Percentiles rank a stretch among this genome's conserved stretches.
Conservation (phyloP, 53 echinoderm and acorn worm genomes). For the Arbacia lixula region DNA sequence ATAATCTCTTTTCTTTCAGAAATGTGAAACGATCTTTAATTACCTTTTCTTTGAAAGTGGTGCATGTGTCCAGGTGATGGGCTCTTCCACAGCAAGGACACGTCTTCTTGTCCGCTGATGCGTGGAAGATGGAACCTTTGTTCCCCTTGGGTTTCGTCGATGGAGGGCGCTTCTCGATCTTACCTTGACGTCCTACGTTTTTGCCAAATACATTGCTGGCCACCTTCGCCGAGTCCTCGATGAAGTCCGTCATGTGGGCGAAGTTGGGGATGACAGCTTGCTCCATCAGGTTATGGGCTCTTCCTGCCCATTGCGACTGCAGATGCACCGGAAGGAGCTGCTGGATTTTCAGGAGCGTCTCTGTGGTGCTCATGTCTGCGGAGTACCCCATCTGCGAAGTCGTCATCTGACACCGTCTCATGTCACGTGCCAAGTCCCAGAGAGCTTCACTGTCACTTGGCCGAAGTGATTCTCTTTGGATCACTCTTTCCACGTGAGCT, state of each 20-base stretch:
- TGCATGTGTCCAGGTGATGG: constrained; percentile 55
- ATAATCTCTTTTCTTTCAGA: constrained; percentile 47
- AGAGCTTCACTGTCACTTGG: constrained; percentile 35
- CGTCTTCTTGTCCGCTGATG: constrained; percentile 7
- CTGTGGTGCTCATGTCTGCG: constrained; percentile 44
- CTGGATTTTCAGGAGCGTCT: constrained; percentile 60
- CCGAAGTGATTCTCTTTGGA: constrained; percentile 4
- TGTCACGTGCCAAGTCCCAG: constrained; percentile 60
- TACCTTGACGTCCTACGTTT: constrained; percentile 40
- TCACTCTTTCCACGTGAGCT: constrained; percentile 57
- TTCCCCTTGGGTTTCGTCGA: neutral
- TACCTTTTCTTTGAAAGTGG: constrained; percentile 54
- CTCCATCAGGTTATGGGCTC: constrained; percentile 48
- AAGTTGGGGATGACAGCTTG: constrained; percentile 11
- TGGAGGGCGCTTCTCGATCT: neutral
- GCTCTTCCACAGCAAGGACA: constrained; percentile 57
- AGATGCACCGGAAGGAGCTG: constrained; percentile 54
- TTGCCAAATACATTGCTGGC: constrained; percentile 59
- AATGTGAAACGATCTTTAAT: constrained; percentile 51
- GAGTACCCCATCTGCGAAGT: constrained; percentile 41
- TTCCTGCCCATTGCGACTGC: constrained; percentile 56
- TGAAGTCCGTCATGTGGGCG: constrained; percentile 58
- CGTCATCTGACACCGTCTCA: constrained; percentile 60
- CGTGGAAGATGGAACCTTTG: constrained; percentile 14
- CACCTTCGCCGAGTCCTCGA: constrained; percentile 60